These are phyloP conservation scores for Drosophila mayri DNA, from an alignment of 1,140 invertebrate genomes.

Conservation along the genomic window DNA sequence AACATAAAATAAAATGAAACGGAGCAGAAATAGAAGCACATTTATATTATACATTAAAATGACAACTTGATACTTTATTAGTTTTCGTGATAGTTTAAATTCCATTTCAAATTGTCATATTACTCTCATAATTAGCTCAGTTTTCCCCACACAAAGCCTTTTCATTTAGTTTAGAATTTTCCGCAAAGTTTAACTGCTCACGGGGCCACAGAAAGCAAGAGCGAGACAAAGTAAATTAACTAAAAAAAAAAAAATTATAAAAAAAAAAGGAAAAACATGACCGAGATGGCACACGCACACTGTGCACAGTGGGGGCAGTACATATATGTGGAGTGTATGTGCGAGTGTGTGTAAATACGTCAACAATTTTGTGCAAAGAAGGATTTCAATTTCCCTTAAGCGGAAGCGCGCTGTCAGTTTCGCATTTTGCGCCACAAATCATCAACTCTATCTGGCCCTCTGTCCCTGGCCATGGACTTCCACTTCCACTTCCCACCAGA, in stretches of 20 bases:
- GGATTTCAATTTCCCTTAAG: constrained; percentile 82
- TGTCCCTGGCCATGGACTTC: constrained; percentile 27
- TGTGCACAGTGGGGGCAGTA: constrained; percentile 2
- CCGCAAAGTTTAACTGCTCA: constrained; percentile 21
- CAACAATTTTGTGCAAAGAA: constrained; percentile 81
- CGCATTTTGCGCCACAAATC: constrained; percentile 79
- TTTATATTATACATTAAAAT: neutral
- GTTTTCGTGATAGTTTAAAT: neutral
- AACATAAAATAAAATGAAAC: neutral
- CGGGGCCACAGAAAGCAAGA: neutral
- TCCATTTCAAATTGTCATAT: neutral
- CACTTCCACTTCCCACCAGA: constrained; percentile 5
- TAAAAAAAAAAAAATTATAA: constrained; percentile 4
- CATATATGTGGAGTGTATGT: neutral
- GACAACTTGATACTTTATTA: neutral
- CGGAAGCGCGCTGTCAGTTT: constrained; percentile 79
- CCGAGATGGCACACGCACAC: constrained; percentile 29
- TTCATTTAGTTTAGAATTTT: neutral
- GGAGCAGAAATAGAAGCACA: neutral
- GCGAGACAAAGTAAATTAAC: constrained; percentile 12
- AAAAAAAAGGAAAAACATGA: constrained; percentile 10
- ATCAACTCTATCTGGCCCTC: constrained; percentile 75
- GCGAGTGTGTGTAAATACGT: constrained; percentile 70
- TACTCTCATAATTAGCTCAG: neutral
- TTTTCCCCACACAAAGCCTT: neutral